Conservation (phyloP, 2,888 invertebrate genomes). For the Pardosa pseudoannulata region DNA sequence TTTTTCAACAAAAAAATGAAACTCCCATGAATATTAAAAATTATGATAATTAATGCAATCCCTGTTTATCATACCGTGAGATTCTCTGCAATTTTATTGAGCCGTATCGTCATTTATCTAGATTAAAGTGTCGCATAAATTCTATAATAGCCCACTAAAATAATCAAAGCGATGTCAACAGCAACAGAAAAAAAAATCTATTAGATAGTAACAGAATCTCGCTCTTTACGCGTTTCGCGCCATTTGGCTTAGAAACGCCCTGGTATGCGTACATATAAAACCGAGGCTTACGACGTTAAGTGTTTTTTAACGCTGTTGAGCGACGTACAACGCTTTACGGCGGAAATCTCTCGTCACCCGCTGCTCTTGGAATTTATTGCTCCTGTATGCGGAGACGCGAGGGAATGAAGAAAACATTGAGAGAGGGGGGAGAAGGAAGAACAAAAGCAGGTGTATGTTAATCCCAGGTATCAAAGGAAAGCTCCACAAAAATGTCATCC, state of each 20-base stretch:
- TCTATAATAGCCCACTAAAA: background rate
- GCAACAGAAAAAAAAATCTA: background rate
- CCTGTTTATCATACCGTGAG: too few species aligned
- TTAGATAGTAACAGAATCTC: background rate
- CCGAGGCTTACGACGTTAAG: background rate
- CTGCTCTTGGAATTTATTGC: background rate
- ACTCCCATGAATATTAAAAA: too few species aligned
- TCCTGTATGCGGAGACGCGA: background rate
- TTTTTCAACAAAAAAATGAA: too few species aligned
- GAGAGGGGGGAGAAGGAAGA: background rate
- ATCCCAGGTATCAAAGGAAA: background rate
- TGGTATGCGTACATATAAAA: background rate
- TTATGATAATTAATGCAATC: too few species aligned
- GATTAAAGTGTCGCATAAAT: background rate
- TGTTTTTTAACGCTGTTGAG: background rate
- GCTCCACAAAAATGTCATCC: slow-evolving; percentile 9
- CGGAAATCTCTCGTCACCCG: slow-evolving; percentile 13
- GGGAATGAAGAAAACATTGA: background rate
- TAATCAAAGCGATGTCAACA: background rate
- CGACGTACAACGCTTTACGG: slow-evolving; percentile 3
- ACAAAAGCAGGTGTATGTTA: background rate
- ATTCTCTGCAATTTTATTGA: background rate
- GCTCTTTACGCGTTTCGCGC: too few species aligned
- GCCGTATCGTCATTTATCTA: background rate
- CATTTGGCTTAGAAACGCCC: background rate